Conservation (phyloP, 2,888 invertebrate species). For the Empis livida region DNA sequence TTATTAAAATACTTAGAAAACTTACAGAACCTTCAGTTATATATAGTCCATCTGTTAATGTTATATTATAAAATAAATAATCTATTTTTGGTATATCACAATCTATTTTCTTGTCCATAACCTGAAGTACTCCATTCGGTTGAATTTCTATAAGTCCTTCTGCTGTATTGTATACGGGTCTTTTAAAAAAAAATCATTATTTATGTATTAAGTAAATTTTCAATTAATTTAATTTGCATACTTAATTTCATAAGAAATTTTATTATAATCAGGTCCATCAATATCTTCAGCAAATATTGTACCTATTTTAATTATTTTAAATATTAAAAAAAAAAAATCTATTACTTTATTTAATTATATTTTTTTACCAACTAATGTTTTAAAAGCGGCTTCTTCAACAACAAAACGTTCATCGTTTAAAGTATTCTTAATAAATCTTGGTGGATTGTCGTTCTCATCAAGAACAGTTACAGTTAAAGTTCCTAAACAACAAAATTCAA, state of each 20-base stretch:
- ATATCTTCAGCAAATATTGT: slow-evolving; percentile 34
- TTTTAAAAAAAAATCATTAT: slow-evolving; percentile 1
- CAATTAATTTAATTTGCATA: too few relatives aligned
- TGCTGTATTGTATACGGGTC: slow-evolving; percentile 24
- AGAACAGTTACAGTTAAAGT: slow-evolving; percentile 44
- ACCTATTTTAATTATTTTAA: slow-evolving; percentile 1
- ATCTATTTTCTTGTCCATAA: slow-evolving; percentile 39
- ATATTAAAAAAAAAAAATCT: slow-evolving; percentile 25
- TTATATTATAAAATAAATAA: slow-evolving; percentile 41
- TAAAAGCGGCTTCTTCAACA: slow-evolving; percentile 39
- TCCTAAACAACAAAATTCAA: slow-evolving; percentile 34
- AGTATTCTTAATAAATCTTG: slow-evolving; percentile 40
- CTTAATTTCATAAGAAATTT: slow-evolving; percentile 38
- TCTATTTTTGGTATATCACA: slow-evolving; percentile 41
- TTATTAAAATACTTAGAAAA: too few relatives aligned
- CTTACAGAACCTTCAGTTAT: slow-evolving; percentile 35
- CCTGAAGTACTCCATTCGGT: slow-evolving; percentile 41
- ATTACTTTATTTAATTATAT: slow-evolving; percentile 18
- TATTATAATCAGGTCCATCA: slow-evolving; percentile 46
- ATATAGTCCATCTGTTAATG: slow-evolving; percentile 38
- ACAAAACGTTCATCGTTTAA: slow-evolving; percentile 36
- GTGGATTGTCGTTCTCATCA: slow-evolving; percentile 52
- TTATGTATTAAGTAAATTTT: too few relatives aligned
- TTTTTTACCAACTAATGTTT: slow-evolving; percentile 41
- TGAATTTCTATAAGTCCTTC: slow-evolving; percentile 40